Evolutionary conservation across 2,113 vertebrate genomes (phyloP).

Genomic region (Scophthalmus maximus): DNA sequence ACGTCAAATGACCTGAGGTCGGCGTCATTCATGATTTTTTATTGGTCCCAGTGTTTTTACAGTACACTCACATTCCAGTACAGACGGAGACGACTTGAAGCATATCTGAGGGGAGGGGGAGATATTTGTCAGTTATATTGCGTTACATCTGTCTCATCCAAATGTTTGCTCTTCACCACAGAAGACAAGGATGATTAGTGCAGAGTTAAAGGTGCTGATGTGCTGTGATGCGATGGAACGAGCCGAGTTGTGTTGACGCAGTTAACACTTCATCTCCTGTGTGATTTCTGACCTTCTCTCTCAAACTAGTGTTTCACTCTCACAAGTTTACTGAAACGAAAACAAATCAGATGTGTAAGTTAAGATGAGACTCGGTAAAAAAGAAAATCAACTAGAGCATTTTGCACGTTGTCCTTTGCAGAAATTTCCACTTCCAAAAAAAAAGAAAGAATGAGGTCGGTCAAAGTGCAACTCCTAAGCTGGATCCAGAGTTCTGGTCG

Average conservation of each 20-base stretch:
- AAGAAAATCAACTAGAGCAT: too few relatives aligned
- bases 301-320: neutral
- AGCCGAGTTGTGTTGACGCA: neutral
- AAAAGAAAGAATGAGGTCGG: slow-evolving; percentile 1
- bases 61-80: slow-evolving; percentile 28
- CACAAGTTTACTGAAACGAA: too few relatives aligned
- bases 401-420: neutral
- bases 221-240: neutral
- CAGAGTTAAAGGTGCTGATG: neutral
- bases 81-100: slow-evolving; percentile 22
- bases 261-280: too few relatives aligned
- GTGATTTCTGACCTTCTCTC: neutral
- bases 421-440: too few relatives aligned
- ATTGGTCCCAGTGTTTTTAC: slow-evolving; percentile 43
- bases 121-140: neutral
- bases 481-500: slow-evolving; percentile 3
- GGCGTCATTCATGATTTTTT: slow-evolving; percentile 43
- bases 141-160: neutral
- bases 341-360: too few relatives aligned
- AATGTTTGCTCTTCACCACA: neutral
- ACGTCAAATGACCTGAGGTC: neutral
- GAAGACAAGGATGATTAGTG: neutral
- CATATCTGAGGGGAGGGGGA: slow-evolving; percentile 11
- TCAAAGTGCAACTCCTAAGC: slow-evolving; percentile 11
- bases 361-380: too few relatives aligned